phyloP scores from a whole-genome alignment of 2,797 vertebrate genomes.

The Paguma larvata region DNA sequence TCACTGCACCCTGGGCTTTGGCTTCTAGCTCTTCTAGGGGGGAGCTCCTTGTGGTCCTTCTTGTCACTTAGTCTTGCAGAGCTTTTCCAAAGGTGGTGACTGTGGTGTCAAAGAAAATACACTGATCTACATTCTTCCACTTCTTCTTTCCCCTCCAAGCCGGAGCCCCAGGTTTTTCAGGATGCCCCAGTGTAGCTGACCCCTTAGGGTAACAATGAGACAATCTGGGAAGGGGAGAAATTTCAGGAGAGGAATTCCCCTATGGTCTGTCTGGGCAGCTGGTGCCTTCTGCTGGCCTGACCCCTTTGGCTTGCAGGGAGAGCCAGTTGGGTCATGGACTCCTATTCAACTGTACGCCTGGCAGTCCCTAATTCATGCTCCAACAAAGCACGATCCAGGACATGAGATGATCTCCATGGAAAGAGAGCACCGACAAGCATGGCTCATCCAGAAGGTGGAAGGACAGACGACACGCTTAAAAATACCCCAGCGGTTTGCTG shows the following conservation, averaged over 20 bases:
- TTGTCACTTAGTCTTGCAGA: background rate
- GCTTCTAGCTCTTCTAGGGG: background rate
- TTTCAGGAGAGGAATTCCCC: conserved; percentile 84
- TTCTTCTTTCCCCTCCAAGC: background rate
- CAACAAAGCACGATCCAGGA: background rate
- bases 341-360: background rate
- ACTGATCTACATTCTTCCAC: background rate
- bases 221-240: background rate
- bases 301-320: background rate
- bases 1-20: background rate
- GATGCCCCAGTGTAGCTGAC: background rate
- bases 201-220: conserved; percentile 11
- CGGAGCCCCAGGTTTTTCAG: background rate
- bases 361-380: background rate
- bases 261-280: background rate
- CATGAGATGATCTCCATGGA: background rate
- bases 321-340: background rate
- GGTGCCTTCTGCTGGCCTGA: background rate
- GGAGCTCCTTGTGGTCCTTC: background rate
- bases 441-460: background rate
- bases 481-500: conserved; percentile 12
- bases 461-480: background rate
- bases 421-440: background rate
- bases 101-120: background rate
- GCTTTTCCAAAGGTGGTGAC: background rate